These are phyloP conservation scores for Capreolus pygargus DNA, from an alignment of 2,113 vertebrate species.

Conservation along the genomic window DNA sequence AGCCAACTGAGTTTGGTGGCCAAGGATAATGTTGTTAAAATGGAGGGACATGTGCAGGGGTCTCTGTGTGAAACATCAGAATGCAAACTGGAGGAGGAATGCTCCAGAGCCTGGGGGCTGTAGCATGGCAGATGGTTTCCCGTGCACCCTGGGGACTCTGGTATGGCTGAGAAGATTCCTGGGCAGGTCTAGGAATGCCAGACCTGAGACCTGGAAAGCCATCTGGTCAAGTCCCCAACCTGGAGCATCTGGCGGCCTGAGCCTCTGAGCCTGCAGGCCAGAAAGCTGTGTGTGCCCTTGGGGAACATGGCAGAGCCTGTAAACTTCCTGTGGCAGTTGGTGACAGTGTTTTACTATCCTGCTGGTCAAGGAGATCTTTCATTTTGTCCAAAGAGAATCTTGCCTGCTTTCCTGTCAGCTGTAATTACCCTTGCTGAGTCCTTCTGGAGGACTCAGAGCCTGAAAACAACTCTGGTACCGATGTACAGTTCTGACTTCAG, in stretches of 20 bases:
- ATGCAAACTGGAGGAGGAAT: neutral
- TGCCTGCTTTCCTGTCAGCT: neutral
- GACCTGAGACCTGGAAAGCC: conserved; percentile 4
- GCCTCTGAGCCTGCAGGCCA: neutral
- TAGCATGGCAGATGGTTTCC: neutral
- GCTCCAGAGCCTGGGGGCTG: neutral
- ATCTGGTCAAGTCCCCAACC: neutral
- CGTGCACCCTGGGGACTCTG: neutral
- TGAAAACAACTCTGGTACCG: neutral
- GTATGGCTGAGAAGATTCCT: neutral
- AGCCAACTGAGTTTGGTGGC: neutral
- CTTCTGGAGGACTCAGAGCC: neutral
- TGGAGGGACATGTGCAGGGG: neutral
- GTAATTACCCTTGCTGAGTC: neutral
- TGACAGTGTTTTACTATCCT: neutral
- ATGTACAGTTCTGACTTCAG: neutral
- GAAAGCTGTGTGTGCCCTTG: conserved; percentile 8
- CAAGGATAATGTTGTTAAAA: neutral
- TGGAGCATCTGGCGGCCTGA: conserved; percentile 22
- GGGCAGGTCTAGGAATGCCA: neutral
- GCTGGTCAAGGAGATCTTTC: neutral
- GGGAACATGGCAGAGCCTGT: neutral
- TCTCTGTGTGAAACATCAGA: neutral
- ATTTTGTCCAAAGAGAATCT: neutral
- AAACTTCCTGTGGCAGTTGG: neutral